A percentile compares a stretch with the other conserved stretches of the same genome.
Evolutionary conservation across 1,140 invertebrate species (phyloP).

Genomic region (Odontomachus brunneus): DNA sequence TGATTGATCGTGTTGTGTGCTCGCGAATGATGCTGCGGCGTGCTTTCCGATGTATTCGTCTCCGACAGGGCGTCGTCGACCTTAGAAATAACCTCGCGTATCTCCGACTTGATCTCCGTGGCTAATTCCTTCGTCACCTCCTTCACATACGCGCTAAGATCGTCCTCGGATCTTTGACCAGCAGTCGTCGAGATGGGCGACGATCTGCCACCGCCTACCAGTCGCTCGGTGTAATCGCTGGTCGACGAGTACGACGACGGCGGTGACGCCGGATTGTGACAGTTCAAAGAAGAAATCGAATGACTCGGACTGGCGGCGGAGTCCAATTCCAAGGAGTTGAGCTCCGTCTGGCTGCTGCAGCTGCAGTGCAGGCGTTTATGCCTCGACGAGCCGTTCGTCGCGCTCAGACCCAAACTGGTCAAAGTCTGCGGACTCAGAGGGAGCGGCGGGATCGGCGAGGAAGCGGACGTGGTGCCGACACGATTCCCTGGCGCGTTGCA

Average conservation of each 20-base stretch:
- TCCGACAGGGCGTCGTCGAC: conserved; percentile 91
- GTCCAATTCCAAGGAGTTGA: conserved; percentile 84
- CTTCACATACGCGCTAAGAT: conserved; percentile 90
- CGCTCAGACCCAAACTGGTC: conserved; percentile 87
- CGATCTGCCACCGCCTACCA: conserved; percentile 84
- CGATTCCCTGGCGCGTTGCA: conserved; percentile 64
- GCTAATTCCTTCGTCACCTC: conserved; percentile 92
- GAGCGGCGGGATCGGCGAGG: conserved; percentile 83
- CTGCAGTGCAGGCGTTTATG: conserved; percentile 87
- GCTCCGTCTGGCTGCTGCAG: conserved; percentile 90
- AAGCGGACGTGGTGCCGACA: conserved; percentile 72
- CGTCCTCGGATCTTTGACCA: conserved; percentile 87
- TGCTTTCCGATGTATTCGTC: conserved; percentile 82
- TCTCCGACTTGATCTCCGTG: conserved; percentile 93
- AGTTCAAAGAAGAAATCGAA: conserved; percentile 76
- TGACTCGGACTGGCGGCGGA: conserved; percentile 75
- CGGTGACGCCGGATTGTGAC: conserved; percentile 69
- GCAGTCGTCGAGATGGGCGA: conserved; percentile 87
- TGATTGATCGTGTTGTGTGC: conserved; percentile 34
- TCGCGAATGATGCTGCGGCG: conserved; percentile 78
- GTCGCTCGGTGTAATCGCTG: conserved; percentile 64
- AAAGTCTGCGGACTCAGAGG: conserved; percentile 88
- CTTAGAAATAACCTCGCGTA: conserved; percentile 91
- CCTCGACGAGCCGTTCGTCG: conserved; percentile 72
- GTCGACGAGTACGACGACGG: conserved; percentile 69